Percentiles rank a stretch among this genome's conserved stretches.
phyloP scores from a whole-genome alignment of 92 coral and sea anemone species.

The Porites lobata region DNA sequence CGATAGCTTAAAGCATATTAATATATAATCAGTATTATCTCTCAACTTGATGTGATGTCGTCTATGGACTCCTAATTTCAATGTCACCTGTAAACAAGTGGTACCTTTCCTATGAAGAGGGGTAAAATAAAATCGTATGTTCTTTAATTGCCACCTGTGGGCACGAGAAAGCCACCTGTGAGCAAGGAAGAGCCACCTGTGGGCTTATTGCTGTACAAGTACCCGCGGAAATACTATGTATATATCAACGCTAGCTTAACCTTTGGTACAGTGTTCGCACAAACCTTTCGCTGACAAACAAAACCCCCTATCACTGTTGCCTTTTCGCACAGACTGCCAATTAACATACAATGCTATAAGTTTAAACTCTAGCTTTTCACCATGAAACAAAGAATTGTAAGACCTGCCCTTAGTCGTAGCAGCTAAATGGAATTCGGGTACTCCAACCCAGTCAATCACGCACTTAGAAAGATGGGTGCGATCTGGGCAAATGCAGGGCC shows the following conservation, averaged over 20 bases:
- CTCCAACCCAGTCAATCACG: slow-evolving; percentile 57
- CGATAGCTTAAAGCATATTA: not conserved
- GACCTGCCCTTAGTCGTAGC: slow-evolving; percentile 56
- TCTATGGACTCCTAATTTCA: not conserved
- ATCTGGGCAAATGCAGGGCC: not conserved
- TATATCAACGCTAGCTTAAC: not conserved
- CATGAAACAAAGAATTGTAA: slow-evolving; percentile 51
- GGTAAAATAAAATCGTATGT: not conserved
- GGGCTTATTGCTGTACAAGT: not conserved
- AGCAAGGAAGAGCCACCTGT: not conserved
- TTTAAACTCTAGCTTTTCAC: slow-evolving; percentile 31
- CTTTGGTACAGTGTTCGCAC: slow-evolving; percentile 6
- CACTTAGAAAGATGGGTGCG: slow-evolving; percentile 60
- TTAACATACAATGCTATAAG: slow-evolving; percentile 62
- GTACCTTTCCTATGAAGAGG: not conserved
- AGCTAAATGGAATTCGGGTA: slow-evolving; percentile 55
- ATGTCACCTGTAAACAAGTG: not conserved
- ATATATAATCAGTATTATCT: not conserved
- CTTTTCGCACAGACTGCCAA: slow-evolving; percentile 17
- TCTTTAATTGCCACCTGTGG: slow-evolving; percentile 3
- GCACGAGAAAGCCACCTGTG: not conserved
- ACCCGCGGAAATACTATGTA: no score
- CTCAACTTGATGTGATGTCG: not conserved
- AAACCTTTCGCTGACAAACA: slow-evolving; percentile 1
- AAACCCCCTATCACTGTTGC: slow-evolving; percentile 39